Base-by-base conservation (phyloP, 2,888 invertebrate species). In the Stenolophus ochropezus region DNA sequence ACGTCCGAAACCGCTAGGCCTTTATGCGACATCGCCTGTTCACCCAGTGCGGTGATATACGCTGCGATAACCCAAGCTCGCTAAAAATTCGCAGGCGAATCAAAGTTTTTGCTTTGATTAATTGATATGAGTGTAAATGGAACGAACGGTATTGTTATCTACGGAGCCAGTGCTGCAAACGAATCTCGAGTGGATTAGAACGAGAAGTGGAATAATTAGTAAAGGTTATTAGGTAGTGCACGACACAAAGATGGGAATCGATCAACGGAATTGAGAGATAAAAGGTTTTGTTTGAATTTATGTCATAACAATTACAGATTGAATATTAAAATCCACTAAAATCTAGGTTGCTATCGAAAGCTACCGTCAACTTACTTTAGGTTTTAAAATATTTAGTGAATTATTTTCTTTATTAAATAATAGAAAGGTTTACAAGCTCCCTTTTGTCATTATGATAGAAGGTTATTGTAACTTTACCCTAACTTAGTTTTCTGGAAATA, bases 131-230 rank as follows among this genome's bases (percentile, higher is more conserved):
- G 53, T 79, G 25, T 53, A 79, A 79, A 79, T 79, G 71, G 79
- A 79, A 79, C 79, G 53, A 79, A 79, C 79, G 71, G 79, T 69
- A 79, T 79, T 78, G 56, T 77, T 58, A 61, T 78, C 65, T 65
- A 0, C 42, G 69, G 14, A 42, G 73, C 73, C 73, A 73, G 49
- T 73, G 73, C 49, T 73, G 21, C 21, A 21, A 73, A 73, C 49
- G 69, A 21, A 21, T 47, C 21, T 73, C 23, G 42, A 8, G 4
- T n/a, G n/a, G 25, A 16, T 20, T 56, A 23, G 61, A 61, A 23
- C 14, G 2, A 61, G 14, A 56, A 56, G 20, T 56, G 21, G 61
- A 61, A 14, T 61, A 61, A 61, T 61, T 61, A 56, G 21, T 11
- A 21, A 61, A 14, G 25, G 25, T 61, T 20, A 56, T 21, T 56